A percentile compares a stretch with the other conserved stretches of the same genome.
These are phyloP conservation scores for Cacoxenus indagator DNA, from an alignment of 2,888 invertebrate species.

Conservation along the genomic window DNA sequence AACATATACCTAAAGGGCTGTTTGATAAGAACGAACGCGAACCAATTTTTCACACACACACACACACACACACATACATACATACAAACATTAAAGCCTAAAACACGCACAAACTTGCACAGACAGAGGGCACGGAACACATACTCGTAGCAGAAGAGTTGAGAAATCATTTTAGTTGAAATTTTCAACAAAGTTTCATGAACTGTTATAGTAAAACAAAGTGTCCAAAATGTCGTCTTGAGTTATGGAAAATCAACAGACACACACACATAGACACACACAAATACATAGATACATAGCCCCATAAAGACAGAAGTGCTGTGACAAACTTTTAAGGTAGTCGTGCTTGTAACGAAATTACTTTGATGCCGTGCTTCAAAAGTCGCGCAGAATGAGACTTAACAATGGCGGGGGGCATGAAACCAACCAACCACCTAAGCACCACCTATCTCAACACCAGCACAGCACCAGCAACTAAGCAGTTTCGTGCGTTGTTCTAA, in stretches of 20 bases:
- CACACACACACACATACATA: conserved; percentile 37
- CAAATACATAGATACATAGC: not conserved
- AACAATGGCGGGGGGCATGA: not conserved
- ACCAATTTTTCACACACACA: conserved; percentile 27
- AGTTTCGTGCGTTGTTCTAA: not conserved
- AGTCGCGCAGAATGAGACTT: not conserved
- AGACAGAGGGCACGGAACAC: conserved; percentile 19
- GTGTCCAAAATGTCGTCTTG: conserved; percentile 55
- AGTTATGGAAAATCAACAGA: conserved; percentile 49
- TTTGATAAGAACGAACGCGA: conserved; percentile 57
- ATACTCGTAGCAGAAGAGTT: conserved; percentile 18
- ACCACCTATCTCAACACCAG: not conserved
- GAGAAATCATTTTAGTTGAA: conserved; percentile 32
- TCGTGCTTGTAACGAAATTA: conserved; percentile 56
- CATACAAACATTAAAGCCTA: not conserved
- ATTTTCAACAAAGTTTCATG: conserved; percentile 48
- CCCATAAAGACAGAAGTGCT: not conserved
- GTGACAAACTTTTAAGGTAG: conserved; percentile 49
- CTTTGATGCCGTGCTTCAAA: conserved; percentile 41
- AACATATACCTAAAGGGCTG: conserved; percentile 62
- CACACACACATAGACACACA: not conserved
- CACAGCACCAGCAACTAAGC: not conserved
- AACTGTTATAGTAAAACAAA: conserved; percentile 57
- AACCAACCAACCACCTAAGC: not conserved
- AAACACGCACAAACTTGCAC: conserved; percentile 25